Base-by-base conservation (phyloP, 35 echinoderm and acorn worm species). In the Apostichopus parvimensis region DNA sequence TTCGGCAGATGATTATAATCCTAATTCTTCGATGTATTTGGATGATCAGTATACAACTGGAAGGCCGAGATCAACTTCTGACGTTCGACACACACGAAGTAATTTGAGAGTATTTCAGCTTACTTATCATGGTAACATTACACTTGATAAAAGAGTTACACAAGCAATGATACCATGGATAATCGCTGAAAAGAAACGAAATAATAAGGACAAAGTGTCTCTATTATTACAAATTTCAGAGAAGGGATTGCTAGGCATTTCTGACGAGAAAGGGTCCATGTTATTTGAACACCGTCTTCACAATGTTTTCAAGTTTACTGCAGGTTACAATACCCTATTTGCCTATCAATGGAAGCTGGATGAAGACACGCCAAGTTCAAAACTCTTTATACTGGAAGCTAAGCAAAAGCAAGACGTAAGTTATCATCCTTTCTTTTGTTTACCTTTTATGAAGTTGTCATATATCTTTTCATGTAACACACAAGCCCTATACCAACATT, bases 151-250 rank as follows among this genome's bases (percentile, higher is more conserved):
- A 23, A 93, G 93, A 64, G 88, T 94, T 77, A 97, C 95, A 81
- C 95, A 94, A 84, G 89, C 93, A 24, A 97, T 97, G 95, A 56
- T 94, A 28, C 95, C 95, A 68, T 97, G 95, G 95, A 87, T 97
- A 22, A 84, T 94, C 65, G 93, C 85, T 20, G 93, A 97, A 57
- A 97, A 92, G 64, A 61, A 77, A 34, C 86, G 93, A 4, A 91
- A 80, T 8, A 91, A 91, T 60, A 53, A 21, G 13, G 87, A 87
- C 6, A 87, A 71, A 62, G 80, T 45, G 54, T 57, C 77, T 54
- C 64, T 97, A 22, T 62, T 97, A 91, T 87, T 97, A 8, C 95
- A 97, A 54, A 79, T 97, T 79, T 97, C 95, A 57, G 80, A 86
- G 20, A 97, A 92, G 34, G 95, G 95, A 77, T 86, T 87, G 26